Percentiles rank a stretch among this genome's conserved stretches.
These are phyloP conservation scores for Euura lappo DNA, from an alignment of 1,140 invertebrate genomes.

Conservation along the genomic window DNA sequence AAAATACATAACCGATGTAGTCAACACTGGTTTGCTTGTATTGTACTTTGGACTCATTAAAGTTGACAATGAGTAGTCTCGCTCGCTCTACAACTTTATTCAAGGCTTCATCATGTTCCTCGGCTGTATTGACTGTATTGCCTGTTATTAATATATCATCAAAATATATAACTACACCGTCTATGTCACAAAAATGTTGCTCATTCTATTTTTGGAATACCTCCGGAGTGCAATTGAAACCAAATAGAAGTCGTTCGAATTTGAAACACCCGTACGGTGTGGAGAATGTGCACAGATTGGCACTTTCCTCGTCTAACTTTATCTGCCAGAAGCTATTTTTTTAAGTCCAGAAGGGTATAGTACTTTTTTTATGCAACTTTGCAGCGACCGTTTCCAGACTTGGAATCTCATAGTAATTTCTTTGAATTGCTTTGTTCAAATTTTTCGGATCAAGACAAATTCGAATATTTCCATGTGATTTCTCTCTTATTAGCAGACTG, in stretches of 20 bases:
- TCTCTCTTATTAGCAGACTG: too few species aligned
- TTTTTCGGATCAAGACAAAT: constrained; percentile 59
- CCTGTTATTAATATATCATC: constrained; percentile 43
- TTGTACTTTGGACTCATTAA: too few species aligned
- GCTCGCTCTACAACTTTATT: background rate
- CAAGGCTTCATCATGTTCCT: constrained; percentile 36
- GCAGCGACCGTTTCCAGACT: constrained; percentile 48
- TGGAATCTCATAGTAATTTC: constrained; percentile 47
- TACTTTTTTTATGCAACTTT: constrained; percentile 42
- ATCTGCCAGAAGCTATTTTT: constrained; percentile 44
- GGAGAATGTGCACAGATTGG: constrained; percentile 45
- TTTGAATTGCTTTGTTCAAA: constrained; percentile 54
- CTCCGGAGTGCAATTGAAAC: constrained; percentile 35
- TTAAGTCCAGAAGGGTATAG: constrained; percentile 55
- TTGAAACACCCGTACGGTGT: constrained; percentile 48
- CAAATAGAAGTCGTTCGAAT: constrained; percentile 38
- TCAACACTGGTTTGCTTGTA: too few species aligned
- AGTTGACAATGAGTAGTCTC: too few species aligned
- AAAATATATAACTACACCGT: constrained; percentile 40
- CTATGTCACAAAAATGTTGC: constrained; percentile 37
- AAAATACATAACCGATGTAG: too few species aligned
- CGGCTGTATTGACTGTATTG: constrained; percentile 20
- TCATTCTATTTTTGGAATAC: constrained; percentile 36
- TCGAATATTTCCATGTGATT: constrained; percentile 16
- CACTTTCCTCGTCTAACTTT: constrained; percentile 36